Conservation (phyloP, 2,888 invertebrate species). For the Diarsia rubi region DNA sequence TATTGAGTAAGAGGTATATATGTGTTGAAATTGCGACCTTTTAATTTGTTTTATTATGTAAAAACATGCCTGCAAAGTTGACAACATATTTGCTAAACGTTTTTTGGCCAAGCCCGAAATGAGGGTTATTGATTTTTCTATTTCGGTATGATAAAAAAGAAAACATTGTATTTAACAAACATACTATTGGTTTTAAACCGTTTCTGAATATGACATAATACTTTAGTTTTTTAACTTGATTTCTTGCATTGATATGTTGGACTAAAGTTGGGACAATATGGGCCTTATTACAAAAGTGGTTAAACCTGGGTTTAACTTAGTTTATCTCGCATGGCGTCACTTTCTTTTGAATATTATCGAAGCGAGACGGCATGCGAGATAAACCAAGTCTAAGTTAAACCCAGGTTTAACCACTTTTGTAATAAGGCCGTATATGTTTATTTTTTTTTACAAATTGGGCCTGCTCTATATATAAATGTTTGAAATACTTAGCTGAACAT, state of each 20-base stretch:
- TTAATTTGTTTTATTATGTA: slow-evolving; percentile 2
- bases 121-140: not conserved
- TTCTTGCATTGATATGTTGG: not conserved
- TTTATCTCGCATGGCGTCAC: too few species aligned
- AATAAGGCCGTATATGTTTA: too few species aligned
- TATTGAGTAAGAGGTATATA: slow-evolving; percentile 4
- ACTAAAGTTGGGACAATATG: not conserved
- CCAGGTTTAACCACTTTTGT: too few species aligned
- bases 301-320: too few species aligned
- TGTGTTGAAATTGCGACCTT: not conserved
- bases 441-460: too few species aligned
- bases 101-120: too few species aligned
- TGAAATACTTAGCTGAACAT: too few species aligned
- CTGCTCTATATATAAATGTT: too few species aligned
- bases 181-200: not conserved
- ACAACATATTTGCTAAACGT: slow-evolving; percentile 1
- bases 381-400: too few species aligned
- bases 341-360: too few species aligned
- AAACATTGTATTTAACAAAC: not conserved
- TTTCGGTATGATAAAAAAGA: not conserved
- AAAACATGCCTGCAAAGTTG: not conserved
- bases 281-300: too few species aligned
- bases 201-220: not conserved
- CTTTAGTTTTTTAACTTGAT: not conserved
- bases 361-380: too few species aligned